Conservation (phyloP, 2,888 invertebrate genomes). For the Polyommatus icarus region DNA sequence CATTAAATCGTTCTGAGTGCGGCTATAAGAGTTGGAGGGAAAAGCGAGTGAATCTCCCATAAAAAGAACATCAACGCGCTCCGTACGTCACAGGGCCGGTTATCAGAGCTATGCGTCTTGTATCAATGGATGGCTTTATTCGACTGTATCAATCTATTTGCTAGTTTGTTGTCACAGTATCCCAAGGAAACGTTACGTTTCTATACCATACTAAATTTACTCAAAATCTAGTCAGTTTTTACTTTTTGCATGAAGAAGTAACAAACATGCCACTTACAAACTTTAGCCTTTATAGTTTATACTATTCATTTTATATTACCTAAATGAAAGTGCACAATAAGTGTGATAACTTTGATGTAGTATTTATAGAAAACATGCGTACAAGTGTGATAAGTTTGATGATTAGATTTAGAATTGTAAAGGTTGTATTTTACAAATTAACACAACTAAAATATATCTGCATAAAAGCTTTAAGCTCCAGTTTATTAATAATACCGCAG, state of each 20-base stretch:
- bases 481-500: neutral
- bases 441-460: too few species aligned
- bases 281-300: too few species aligned
- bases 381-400: too few species aligned
- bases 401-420: too few species aligned
- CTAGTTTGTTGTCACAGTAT: neutral
- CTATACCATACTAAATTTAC: too few species aligned
- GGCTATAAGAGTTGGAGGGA: neutral
- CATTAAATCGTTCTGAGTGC: neutral
- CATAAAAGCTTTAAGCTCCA: too few species aligned
- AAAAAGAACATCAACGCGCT: slow-evolving; percentile 7
- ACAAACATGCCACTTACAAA: neutral
- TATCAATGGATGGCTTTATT: neutral
- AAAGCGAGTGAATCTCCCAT: neutral
- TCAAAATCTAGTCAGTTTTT: too few species aligned
- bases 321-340: too few species aligned
- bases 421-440: too few species aligned
- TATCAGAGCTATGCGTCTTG: neutral
- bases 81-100: neutral
- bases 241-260: neutral
- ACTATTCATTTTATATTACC: too few species aligned
- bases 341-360: too few species aligned
- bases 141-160: neutral
- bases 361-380: too few species aligned
- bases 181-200: neutral